Conservation (phyloP, 2,888 invertebrate species). For the Eupithecia abbreviata region DNA sequence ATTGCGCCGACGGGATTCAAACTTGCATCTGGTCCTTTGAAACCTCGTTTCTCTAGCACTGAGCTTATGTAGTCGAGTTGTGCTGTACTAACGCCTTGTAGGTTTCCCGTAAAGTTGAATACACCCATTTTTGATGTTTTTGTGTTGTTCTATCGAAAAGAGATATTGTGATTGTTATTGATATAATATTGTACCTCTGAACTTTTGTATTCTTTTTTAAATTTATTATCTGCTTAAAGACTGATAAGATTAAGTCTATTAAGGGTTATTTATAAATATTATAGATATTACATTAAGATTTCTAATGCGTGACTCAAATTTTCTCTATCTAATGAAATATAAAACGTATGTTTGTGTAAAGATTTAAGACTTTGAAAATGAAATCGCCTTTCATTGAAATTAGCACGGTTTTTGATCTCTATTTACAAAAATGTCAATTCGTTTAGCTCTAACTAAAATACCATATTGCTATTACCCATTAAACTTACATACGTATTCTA, state of each 20-base stretch:
- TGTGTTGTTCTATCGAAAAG: neutral
- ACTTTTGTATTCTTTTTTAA: neutral
- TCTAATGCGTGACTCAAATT: neutral
- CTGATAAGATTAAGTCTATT: neutral
- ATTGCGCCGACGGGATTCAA: conserved; percentile 51
- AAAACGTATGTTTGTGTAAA: neutral
- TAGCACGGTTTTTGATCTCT: too few species aligned
- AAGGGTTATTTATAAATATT: neutral
- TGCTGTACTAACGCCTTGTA: conserved; percentile 43
- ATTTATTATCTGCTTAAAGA: neutral
- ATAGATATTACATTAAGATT: neutral
- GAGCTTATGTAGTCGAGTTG: conserved; percentile 55
- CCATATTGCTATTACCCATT: too few species aligned
- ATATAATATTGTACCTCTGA: neutral
- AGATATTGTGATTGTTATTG: neutral
- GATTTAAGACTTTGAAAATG: too few species aligned
- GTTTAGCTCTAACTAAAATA: too few species aligned
- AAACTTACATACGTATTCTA: too few species aligned
- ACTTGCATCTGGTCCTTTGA: conserved; percentile 46
- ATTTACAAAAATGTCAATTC: too few species aligned
- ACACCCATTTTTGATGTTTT: conserved; percentile 42
- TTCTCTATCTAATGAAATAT: neutral
- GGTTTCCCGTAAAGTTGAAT: conserved; percentile 51
- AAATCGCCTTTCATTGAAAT: too few species aligned
- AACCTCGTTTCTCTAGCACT: conserved; percentile 52